Evolutionary conservation across 2,888 invertebrate genomes (phyloP), one percentile per base, ranked within the genome.

Genomic region (Crematogaster levior): DNA sequence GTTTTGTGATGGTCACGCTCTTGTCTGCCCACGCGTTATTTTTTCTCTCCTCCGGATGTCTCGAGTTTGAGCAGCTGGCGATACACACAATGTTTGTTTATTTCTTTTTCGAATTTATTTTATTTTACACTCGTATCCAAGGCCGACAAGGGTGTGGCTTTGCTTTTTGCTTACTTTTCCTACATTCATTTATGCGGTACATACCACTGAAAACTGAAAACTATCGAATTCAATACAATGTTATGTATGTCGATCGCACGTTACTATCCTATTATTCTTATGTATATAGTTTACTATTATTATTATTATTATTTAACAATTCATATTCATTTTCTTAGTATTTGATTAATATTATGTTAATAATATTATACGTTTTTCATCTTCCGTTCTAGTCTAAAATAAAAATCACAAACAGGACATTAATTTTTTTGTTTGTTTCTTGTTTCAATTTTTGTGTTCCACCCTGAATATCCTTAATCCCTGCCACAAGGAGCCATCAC

Each of bases 381-480:
- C 43, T 93, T 93, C 93, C 92, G 93, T 92, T 94, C 94, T 94
- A 94, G 94, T 94, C 94, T 94, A 93, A 93, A 93, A 93, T 93
- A 94, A 94, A 92, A 93, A 93, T 92, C 92, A 92, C 93, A 92
- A 40, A 37, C 91, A 93, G 21, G n/a, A 93, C 89, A 93, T 93
- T 93, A 94, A 85, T 91, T 92, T 34, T 92, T 92, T 92, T 85
- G 88, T 56, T 70, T 70, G 92, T 91, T 91, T 90, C 88, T 90
- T 86, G 83, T 90, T 90, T 89, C 43, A 85, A 53, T 72, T 84
- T 88, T 86, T 88, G 3, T 53, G 27, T 77, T 53, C 70, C 30
- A 30, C 53, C 68, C 51, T 24, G 5, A 56, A 34, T 56, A 34
- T 56, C 43, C 68, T 21, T 56, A 5, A 43, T 56, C 18, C 12